phyloP scores from a whole-genome alignment of 2,113 vertebrate species.

The pig (Sus scrofa) region DNA sequence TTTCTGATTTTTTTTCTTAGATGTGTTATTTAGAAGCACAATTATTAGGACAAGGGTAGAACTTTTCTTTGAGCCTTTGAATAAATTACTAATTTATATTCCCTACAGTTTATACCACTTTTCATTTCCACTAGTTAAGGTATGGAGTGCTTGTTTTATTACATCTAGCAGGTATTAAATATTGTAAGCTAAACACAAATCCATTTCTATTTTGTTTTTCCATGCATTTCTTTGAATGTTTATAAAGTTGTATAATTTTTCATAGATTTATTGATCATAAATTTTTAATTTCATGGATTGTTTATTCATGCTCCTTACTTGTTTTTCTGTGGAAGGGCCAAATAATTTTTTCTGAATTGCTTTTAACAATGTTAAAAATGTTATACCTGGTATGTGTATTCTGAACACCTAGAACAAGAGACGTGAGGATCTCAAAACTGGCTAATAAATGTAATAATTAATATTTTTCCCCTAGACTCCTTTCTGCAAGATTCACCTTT shows the following conservation, averaged over 20 bases:
- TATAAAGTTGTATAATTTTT: neutral
- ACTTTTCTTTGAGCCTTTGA: slow-evolving; percentile 17
- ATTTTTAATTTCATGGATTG: neutral
- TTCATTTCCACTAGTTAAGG: neutral
- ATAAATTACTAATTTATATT: neutral
- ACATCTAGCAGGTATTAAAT: neutral
- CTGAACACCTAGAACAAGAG: neutral
- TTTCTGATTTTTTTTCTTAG: neutral
- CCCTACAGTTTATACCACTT: neutral
- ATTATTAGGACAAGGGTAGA: neutral
- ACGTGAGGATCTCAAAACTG: neutral
- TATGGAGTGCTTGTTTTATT: neutral
- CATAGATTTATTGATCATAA: neutral
- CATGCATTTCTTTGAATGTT: neutral
- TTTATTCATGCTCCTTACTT: neutral
- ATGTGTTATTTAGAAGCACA: neutral
- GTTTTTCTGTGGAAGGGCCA: neutral
- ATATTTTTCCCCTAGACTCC: neutral
- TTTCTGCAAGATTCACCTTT: neutral
- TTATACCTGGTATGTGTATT: neutral
- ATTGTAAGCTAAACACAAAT: neutral
- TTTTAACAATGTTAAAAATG: neutral
- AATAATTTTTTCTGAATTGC: neutral
- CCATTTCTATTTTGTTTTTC: neutral
- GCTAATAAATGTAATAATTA: neutral